Conservation (phyloP, 1,140 invertebrate genomes). For the Macrobrachium rosenbergii region DNA sequence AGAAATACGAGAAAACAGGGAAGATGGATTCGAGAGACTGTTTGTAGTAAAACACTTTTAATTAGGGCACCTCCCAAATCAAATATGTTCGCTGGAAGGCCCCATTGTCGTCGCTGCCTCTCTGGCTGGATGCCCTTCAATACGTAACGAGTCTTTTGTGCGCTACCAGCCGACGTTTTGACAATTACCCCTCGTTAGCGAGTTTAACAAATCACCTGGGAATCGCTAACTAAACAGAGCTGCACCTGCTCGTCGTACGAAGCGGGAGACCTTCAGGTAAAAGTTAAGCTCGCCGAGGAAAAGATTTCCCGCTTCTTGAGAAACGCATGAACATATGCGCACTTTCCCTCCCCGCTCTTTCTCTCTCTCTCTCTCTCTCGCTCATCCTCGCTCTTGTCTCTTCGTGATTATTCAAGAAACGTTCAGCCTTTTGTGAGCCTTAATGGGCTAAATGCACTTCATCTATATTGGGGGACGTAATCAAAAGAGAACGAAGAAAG, state of each 20-base stretch:
- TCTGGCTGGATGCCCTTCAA: slow-evolving; percentile 34
- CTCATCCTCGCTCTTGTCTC: background rate
- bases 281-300: no score
- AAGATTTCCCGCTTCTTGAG: no score
- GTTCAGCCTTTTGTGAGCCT: background rate
- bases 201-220: slow-evolving; percentile 65
- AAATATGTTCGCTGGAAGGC: slow-evolving; percentile 42
- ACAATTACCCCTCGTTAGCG: slow-evolving; percentile 65
- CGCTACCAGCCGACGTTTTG: slow-evolving; percentile 53
- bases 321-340: background rate
- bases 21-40: slow-evolving; percentile 30
- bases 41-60: slow-evolving; percentile 50
- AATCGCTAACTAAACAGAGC: slow-evolving; percentile 41
- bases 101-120: slow-evolving; percentile 32
- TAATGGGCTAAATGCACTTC: no score
- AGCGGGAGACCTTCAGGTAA: background rate
- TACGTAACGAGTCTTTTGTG: slow-evolving; percentile 49
- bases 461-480: no score
- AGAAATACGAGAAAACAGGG: background rate
- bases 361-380: background rate
- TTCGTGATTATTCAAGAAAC: background rate
- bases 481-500: no score
- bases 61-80: slow-evolving; percentile 51
- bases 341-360: background rate
- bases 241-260: slow-evolving; percentile 9